Conservation (phyloP, 2,797 vertebrate genomes). For the Anas flavirostris region DNA sequence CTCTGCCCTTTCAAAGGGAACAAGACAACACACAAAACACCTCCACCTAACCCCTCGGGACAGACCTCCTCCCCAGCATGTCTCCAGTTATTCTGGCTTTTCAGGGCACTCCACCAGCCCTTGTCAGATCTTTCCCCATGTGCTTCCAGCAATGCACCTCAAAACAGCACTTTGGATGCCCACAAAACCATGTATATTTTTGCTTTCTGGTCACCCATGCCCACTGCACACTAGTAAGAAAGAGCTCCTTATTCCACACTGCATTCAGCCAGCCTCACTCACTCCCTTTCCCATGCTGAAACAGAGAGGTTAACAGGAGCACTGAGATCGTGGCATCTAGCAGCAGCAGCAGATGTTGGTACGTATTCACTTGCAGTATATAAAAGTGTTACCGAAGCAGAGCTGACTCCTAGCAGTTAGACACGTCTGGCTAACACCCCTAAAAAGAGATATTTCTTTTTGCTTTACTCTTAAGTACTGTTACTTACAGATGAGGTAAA, state of each 20-base stretch:
- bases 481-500: not conserved
- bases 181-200: too few relatives aligned
- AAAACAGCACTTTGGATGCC: not conserved
- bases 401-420: too few relatives aligned
- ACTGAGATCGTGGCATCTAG: not conserved
- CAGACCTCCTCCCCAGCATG: not conserved
- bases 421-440: not conserved
- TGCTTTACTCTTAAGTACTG: not conserved
- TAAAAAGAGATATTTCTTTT: not conserved
- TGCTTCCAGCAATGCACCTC: not conserved
- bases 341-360: not conserved
- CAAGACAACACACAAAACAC: not conserved
- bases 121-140: not conserved
- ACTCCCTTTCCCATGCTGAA: not conserved
- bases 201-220: not conserved
- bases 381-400: not conserved
- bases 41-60: not conserved
- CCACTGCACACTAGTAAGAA: not conserved
- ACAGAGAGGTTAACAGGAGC: not conserved
- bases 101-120: too few relatives aligned
- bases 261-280: too few relatives aligned
- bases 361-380: not conserved
- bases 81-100: too few relatives aligned
- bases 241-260: not conserved
- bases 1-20: not conserved